Conservation (phyloP, 2,888 invertebrate genomes). For the Yponomeuta sedellus region DNA sequence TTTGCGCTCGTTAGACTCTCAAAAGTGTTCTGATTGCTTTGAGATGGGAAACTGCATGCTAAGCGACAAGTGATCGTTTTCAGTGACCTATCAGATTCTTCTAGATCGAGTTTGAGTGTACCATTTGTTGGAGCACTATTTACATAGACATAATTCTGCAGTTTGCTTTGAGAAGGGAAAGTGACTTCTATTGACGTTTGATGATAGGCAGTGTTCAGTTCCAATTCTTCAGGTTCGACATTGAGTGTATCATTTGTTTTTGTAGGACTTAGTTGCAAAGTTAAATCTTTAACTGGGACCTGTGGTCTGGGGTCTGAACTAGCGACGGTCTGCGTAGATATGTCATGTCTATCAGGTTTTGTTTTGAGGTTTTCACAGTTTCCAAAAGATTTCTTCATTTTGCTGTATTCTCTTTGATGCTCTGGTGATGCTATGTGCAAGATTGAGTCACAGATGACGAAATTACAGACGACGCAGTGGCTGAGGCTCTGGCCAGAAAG, state of each 20-base stretch:
- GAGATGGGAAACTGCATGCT: not conserved
- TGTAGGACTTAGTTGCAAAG: too few relatives aligned
- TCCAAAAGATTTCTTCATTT: not conserved
- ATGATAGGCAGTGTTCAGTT: not conserved
- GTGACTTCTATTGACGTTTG: not conserved
- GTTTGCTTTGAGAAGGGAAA: not conserved
- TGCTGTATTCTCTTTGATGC: not conserved
- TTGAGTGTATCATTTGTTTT: too few relatives aligned
- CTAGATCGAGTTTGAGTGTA: not conserved
- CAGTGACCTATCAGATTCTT: too few relatives aligned
- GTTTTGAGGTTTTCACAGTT: not conserved
- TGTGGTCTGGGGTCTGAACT: too few relatives aligned
- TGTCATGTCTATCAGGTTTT: not conserved
- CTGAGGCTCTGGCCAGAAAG: not conserved
- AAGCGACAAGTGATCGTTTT: too few relatives aligned
- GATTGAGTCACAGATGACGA: not conserved
- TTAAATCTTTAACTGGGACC: not conserved
- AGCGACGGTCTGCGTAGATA: not conserved
- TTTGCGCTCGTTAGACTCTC: too few relatives aligned
- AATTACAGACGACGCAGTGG: not conserved
- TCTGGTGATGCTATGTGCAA: not conserved
- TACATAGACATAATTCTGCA: not conserved
- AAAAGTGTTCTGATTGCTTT: too few relatives aligned
- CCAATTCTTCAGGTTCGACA: not conserved
- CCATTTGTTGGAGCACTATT: not conserved